Conservation (phyloP, 2,113 vertebrate species). For the Oriolus oriolus region DNA sequence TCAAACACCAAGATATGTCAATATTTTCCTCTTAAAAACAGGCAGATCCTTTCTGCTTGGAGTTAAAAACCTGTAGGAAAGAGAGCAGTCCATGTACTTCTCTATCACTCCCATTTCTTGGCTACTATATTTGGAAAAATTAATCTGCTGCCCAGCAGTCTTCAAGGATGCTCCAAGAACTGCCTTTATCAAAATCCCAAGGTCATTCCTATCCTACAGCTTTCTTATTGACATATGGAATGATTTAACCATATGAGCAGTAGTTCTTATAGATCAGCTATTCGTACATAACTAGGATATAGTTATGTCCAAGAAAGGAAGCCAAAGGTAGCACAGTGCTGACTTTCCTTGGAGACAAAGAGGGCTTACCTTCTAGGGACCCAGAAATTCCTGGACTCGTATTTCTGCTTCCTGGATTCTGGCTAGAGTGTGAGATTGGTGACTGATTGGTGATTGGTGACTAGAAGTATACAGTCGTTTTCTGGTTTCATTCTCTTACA, state of each 20-base stretch:
- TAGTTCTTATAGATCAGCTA: not conserved
- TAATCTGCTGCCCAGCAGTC: not conserved
- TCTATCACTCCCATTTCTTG: not conserved
- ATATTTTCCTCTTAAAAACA: not conserved
- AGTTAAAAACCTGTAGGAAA: not conserved
- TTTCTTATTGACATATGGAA: not conserved
- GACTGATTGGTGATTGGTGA: no score
- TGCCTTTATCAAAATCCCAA: not conserved
- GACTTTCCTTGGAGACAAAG: not conserved
- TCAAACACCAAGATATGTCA: not conserved
- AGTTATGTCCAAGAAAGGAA: not conserved
- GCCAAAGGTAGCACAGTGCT: not conserved
- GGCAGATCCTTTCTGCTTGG: rapidly evolving
- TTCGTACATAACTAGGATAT: not conserved
- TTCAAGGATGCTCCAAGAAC: not conserved
- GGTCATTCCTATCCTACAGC: not conserved
- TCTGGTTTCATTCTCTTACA: not conserved
- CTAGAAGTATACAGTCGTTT: not conserved
- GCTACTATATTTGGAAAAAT: not conserved
- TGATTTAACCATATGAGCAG: not conserved
- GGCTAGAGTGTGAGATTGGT: not conserved
- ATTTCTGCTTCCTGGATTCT: not conserved
- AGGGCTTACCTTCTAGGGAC: not conserved
- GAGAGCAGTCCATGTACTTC: not conserved
- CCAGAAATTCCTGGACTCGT: not conserved